Conservation (phyloP, 1,140 invertebrate genomes). For the Kradibia gibbosae region DNA sequence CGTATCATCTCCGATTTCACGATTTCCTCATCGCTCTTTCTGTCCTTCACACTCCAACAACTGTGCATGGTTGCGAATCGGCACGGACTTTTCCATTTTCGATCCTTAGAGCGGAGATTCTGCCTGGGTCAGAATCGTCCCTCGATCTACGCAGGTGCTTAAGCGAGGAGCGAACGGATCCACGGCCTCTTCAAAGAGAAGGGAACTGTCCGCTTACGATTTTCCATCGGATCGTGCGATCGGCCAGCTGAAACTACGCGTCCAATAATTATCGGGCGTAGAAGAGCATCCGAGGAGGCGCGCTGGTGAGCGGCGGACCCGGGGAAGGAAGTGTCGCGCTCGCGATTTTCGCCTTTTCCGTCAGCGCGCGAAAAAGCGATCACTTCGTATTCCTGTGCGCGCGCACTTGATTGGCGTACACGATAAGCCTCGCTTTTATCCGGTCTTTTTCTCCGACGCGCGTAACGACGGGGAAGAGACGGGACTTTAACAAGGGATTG, state of each 20-base stretch:
- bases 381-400: slow-evolving; percentile 9
- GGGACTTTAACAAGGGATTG: slow-evolving; percentile 54
- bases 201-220: background rate
- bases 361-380: slow-evolving; percentile 25
- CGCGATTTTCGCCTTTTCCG: slow-evolving; percentile 44
- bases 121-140: too few species aligned
- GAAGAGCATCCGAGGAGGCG: background rate
- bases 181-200: background rate
- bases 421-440: slow-evolving; percentile 37
- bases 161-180: background rate
- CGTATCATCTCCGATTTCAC: too few species aligned
- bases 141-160: too few species aligned
- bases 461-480: slow-evolving; percentile 7
- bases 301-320: background rate
- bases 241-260: background rate
- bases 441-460: background rate
- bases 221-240: background rate
- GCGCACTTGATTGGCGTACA: slow-evolving; percentile 38
- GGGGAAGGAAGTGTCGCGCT: too few species aligned
- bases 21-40: too few species aligned
- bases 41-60: too few species aligned
- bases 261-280: background rate
- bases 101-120: too few species aligned
- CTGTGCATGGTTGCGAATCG: too few species aligned
- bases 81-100: too few species aligned